Percentiles rank a stretch among this genome's conserved stretches.
Conservation (phyloP, 2,888 invertebrate species). For the Nemapogon koenigi region DNA sequence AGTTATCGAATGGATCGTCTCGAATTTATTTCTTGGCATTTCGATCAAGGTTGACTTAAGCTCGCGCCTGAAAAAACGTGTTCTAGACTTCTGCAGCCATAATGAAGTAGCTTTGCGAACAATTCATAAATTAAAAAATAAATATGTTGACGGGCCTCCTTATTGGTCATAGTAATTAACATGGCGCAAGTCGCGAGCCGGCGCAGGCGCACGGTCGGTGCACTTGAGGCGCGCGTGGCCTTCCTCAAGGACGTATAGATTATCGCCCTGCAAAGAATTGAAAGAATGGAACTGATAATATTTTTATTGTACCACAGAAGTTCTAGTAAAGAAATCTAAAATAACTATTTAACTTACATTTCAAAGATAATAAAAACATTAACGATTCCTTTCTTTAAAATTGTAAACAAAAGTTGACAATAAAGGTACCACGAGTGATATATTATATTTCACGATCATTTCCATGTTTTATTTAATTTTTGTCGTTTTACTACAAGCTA, state of each 20-base stretch:
- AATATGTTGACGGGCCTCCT: conserved; percentile 48
- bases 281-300: no score
- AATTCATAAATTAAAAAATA: conserved; percentile 44
- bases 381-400: no score
- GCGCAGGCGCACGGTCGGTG: conserved; percentile 15
- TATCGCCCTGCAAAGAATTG: no score
- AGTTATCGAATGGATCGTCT: conserved; percentile 38
- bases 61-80: conserved; percentile 26
- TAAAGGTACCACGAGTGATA: no score
- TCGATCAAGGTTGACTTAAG: conserved; percentile 35
- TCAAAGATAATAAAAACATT: no score
- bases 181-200: conserved; percentile 35
- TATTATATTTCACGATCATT: no score
- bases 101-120: conserved; percentile 38
- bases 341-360: no score
- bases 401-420: no score
- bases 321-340: no score
- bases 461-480: conserved; percentile 1
- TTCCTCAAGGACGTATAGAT: conserved; percentile 47
- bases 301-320: no score
- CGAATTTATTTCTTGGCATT: conserved; percentile 46
- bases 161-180: conserved; percentile 58
- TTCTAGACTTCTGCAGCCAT: conserved; percentile 32
- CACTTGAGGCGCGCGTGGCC: conserved; percentile 29
- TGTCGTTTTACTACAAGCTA: conserved; percentile 5